These are phyloP conservation scores for Tipula unca DNA, from an alignment of 2,888 invertebrate species.

Conservation along the genomic window DNA sequence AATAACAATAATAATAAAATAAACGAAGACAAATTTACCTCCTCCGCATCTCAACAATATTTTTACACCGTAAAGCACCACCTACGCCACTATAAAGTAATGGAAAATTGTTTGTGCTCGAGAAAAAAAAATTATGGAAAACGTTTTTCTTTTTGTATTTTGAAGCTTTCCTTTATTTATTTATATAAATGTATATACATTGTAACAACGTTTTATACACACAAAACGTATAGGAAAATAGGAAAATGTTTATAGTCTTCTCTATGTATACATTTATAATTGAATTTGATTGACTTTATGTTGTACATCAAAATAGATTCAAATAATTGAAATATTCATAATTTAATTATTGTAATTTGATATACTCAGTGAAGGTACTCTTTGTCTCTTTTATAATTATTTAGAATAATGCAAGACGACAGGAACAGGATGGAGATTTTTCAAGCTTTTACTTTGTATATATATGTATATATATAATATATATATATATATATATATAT, in stretches of 20 bases:
- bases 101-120: background rate
- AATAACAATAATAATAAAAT: background rate
- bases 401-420: background rate
- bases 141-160: background rate
- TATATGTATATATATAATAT: no score
- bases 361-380: background rate
- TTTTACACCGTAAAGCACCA: background rate
- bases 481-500: no score
- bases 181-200: background rate
- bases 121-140: background rate
- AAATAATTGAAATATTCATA: background rate
- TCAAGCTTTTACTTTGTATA: no score
- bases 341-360: background rate
- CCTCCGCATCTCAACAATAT: background rate
- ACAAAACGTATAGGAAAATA: background rate
- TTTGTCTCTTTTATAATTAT: background rate
- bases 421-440: background rate
- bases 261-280: background rate
- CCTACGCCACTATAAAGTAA: background rate
- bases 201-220: background rate
- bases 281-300: constrained; percentile 8
- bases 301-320: background rate
- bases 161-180: background rate
- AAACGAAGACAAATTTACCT: background rate
- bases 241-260: background rate